These are phyloP conservation scores for Cataglyphis cursor DNA, from an alignment of 2,888 invertebrate species.

Conservation along the genomic window DNA sequence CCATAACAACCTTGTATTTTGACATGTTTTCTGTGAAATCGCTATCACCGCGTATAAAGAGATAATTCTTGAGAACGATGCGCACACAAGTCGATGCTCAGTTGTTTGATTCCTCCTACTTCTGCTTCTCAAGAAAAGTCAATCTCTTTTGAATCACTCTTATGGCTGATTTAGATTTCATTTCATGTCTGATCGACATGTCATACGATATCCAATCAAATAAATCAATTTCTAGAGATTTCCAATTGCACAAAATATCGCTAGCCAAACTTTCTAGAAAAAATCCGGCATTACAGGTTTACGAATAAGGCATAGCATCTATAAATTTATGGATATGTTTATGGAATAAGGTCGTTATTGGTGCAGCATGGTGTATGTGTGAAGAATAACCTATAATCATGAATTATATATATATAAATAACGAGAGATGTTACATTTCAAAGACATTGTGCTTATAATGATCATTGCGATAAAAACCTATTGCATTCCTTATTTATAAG, in stretches of 20 bases:
- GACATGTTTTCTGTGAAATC: conserved; percentile 77
- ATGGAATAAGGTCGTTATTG: too few species aligned
- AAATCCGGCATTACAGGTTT: neutral
- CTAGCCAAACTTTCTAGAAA: neutral
- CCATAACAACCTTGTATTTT: conserved; percentile 89
- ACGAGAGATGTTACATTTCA: neutral
- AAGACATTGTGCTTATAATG: neutral
- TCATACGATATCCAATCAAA: neutral
- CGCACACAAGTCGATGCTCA: conserved; percentile 31
- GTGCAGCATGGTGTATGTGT: too few species aligned
- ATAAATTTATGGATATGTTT: too few species aligned
- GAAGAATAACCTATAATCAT: neutral
- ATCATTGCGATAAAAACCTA: neutral
- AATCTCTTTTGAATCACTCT: neutral
- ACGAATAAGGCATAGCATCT: too few species aligned
- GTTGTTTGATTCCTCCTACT: conserved; percentile 53
- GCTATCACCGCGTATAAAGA: neutral
- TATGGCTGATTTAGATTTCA: too few species aligned
- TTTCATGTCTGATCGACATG: too few species aligned
- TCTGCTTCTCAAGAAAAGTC: conserved; percentile 16
- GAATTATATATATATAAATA: neutral
- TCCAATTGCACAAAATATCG: neutral
- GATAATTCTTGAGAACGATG: conserved; percentile 2
- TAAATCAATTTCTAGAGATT: neutral
- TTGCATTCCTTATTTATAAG: neutral